phyloP scores from a whole-genome alignment of 1,140 invertebrate species.

The Hyphantria cunea region DNA sequence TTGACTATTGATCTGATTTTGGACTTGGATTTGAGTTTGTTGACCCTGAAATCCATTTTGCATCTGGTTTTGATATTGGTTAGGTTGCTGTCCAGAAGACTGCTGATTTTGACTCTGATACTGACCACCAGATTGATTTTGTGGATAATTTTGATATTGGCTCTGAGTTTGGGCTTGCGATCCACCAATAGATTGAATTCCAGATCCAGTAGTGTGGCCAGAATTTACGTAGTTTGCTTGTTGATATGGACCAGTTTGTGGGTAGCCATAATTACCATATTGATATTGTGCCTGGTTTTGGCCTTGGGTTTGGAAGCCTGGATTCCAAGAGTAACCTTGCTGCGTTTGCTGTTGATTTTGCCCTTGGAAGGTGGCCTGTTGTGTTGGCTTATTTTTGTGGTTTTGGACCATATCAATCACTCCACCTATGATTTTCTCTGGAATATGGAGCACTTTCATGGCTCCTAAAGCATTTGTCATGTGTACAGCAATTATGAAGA shows the following conservation, averaged over 20 bases:
- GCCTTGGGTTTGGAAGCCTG: constrained; percentile 37
- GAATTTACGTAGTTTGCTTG: constrained; percentile 7
- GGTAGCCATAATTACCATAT: constrained; percentile 36
- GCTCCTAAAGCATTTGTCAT: constrained; percentile 46
- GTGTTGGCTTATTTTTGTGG: constrained; percentile 63
- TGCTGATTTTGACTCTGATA: constrained; percentile 41
- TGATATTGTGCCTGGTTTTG: constrained; percentile 42
- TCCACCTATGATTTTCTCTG: constrained; percentile 70
- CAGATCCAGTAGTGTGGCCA: background rate
- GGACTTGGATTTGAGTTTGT: background rate
- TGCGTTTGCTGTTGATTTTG: constrained; percentile 40
- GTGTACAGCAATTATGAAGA: constrained; percentile 32
- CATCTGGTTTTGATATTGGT: constrained; percentile 11
- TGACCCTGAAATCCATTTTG: constrained; percentile 2
- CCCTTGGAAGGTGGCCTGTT: constrained; percentile 33
- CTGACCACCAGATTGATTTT: constrained; percentile 37
- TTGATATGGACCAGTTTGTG: constrained; percentile 17
- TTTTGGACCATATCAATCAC: constrained; percentile 71
- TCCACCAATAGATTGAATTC: background rate
- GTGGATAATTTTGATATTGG: constrained; percentile 49
- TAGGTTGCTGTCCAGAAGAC: constrained; percentile 12
- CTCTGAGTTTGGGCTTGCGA: constrained; percentile 36
- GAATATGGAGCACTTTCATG: constrained; percentile 54
- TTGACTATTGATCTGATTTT: constrained; percentile 31
- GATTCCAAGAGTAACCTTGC: constrained; percentile 41